Percentiles rank a stretch among this genome's conserved stretches.
Evolutionary conservation across 2,888 invertebrate genomes (phyloP).

Genomic region (Drosophila paramelanica): DNA sequence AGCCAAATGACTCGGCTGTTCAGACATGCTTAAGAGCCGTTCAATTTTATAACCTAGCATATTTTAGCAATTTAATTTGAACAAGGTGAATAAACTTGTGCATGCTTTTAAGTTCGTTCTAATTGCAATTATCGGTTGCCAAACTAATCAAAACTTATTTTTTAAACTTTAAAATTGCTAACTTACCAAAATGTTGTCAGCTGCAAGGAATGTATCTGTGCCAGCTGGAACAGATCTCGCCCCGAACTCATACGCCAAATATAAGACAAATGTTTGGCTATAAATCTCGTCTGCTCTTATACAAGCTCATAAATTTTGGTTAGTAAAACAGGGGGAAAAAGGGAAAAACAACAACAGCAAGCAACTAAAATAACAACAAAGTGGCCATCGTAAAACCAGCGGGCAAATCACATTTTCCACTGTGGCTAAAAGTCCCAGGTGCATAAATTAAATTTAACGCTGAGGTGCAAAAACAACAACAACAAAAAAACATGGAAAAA

Average conservation of each 20-base stretch:
- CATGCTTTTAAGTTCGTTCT: conserved; percentile 14
- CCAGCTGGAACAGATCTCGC: too few species aligned
- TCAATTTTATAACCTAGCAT: not conserved
- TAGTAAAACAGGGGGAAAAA: conserved; percentile 22
- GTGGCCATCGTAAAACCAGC: conserved; percentile 53
- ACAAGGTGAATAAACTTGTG: not conserved
- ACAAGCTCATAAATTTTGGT: conserved; percentile 68
- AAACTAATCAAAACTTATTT: conserved; percentile 7
- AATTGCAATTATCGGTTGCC: conserved; percentile 1
- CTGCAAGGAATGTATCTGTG: conserved; percentile 11
- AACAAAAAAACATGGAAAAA: conserved; percentile 4
- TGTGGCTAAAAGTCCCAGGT: conserved; percentile 43
- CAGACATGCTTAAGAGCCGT: not conserved
- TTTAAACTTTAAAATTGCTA: conserved; percentile 29
- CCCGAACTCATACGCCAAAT: not conserved
- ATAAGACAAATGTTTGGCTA: conserved; percentile 57
- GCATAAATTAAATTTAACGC: conserved; percentile 69
- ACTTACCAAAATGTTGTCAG: conserved; percentile 24
- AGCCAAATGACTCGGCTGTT: not conserved
- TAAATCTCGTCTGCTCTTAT: conserved; percentile 66
- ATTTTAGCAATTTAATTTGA: not conserved
- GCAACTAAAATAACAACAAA: conserved; percentile 27
- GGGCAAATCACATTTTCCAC: conserved; percentile 67
- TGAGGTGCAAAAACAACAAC: conserved; percentile 27
- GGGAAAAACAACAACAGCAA: conserved; percentile 15